A percentile compares a stretch with the other conserved stretches of the same genome.
Conservation (phyloP, 2,888 invertebrate genomes). For the Dusona sp. region DNA sequence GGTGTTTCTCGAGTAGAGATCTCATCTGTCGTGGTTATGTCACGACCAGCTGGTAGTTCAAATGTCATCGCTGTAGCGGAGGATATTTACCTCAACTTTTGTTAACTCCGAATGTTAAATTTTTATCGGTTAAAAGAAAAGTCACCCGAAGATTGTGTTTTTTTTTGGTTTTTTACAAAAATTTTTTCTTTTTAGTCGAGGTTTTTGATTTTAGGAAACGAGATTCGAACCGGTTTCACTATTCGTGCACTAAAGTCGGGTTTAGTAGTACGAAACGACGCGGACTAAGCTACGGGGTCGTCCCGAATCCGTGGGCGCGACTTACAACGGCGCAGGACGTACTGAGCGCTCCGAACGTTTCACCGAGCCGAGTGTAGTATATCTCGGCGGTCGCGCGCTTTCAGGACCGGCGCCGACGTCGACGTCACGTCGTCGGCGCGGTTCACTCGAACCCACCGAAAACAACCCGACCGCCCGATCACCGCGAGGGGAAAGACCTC, state of each 20-base stretch:
- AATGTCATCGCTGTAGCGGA: constrained; percentile 14
- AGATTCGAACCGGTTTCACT: not conserved
- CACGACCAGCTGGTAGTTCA: constrained; percentile 40
- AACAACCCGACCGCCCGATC: constrained; percentile 72
- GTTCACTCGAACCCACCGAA: constrained; percentile 71
- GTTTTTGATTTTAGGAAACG: not conserved
- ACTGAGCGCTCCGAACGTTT: constrained; percentile 70
- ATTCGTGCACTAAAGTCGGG: constrained; percentile 38
- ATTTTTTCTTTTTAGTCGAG: not conserved
- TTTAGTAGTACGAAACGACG: constrained; percentile 47
- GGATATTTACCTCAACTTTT: not conserved
- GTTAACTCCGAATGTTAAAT: not conserved
- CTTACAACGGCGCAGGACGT: constrained; percentile 77
- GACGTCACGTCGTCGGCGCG: constrained; percentile 71
- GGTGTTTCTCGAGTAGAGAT: constrained; percentile 57
- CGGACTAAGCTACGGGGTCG: constrained; percentile 73
- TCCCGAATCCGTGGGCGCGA: constrained; percentile 72
- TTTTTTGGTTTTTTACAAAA: not conserved
- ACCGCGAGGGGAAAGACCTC: constrained; percentile 42
- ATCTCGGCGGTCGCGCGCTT: constrained; percentile 36
- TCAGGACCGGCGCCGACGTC: constrained; percentile 49
- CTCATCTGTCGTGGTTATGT: constrained; percentile 43
- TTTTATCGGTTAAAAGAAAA: not conserved
- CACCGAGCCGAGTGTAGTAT: constrained; percentile 36
- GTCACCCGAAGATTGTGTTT: constrained; percentile 14